phyloP scores from a whole-genome alignment of 2,888 invertebrate genomes.

The Hydrotaea cyrtoneurina region DNA sequence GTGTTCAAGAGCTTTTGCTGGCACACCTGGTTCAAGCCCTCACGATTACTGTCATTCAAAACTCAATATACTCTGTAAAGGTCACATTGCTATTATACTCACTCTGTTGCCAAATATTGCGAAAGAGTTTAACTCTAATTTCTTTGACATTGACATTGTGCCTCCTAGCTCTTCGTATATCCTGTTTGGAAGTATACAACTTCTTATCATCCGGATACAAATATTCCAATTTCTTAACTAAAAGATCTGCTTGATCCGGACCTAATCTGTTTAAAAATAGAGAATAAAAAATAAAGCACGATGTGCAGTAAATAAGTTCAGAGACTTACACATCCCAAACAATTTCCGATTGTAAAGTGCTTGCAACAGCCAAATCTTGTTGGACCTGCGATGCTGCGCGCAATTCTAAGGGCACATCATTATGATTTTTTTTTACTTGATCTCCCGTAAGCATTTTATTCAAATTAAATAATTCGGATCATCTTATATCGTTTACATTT shows the following conservation, averaged over 20 bases:
- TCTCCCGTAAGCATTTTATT: slow-evolving; percentile 18
- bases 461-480: background rate
- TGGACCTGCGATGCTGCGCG: slow-evolving; percentile 74
- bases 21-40: no score
- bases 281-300: background rate
- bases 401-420: slow-evolving; percentile 44
- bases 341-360: slow-evolving; percentile 72
- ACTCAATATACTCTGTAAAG: no score
- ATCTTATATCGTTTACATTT: slow-evolving; percentile 6
- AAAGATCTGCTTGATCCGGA: slow-evolving; percentile 65
- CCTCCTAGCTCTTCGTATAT: slow-evolving; percentile 24
- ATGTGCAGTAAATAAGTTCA: background rate
- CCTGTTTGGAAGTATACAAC: slow-evolving; percentile 34
- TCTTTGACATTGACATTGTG: slow-evolving; percentile 55
- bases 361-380: slow-evolving; percentile 73
- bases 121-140: slow-evolving; percentile 69
- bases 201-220: slow-evolving; percentile 68
- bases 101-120: slow-evolving; percentile 77
- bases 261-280: slow-evolving; percentile 69
- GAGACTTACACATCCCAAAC: slow-evolving; percentile 76
- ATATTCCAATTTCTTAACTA: slow-evolving; percentile 69
- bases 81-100: slow-evolving; percentile 50
- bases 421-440: background rate
- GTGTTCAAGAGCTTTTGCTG: no score
- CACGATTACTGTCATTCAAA: no score